Percentiles rank a stretch among this genome's conserved stretches.
These are phyloP conservation scores for Ceyx cyanopectus DNA, from an alignment of 2,113 vertebrate species.

Conservation along the genomic window DNA sequence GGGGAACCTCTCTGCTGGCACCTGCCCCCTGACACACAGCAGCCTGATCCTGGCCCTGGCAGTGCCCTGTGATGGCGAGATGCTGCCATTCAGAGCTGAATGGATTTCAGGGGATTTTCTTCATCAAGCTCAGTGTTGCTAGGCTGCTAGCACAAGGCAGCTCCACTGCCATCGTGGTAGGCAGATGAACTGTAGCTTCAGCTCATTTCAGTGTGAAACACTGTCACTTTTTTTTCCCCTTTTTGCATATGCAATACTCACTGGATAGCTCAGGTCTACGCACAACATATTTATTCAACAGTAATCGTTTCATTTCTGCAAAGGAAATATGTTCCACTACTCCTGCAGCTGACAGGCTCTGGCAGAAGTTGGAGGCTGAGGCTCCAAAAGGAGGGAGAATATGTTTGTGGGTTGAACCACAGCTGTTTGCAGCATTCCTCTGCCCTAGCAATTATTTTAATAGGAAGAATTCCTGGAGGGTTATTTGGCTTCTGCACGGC, in stretches of 20 bases:
- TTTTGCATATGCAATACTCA: not conserved
- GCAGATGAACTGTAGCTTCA: not conserved
- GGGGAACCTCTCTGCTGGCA: not conserved
- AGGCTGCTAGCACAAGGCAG: constrained; percentile 19
- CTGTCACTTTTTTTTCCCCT: not conserved
- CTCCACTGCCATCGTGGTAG: not conserved
- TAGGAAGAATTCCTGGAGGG: constrained; percentile 43
- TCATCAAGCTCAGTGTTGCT: not conserved
- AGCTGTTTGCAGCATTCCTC: constrained; percentile 51
- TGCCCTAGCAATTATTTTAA: constrained; percentile 59
- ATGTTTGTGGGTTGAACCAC: constrained; percentile 40
- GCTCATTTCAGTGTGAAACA: constrained; percentile 5
- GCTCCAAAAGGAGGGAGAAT: constrained; percentile 44
- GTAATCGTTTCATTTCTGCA: constrained; percentile 27
- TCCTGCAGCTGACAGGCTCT: constrained; percentile 51
- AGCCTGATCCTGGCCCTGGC: not conserved
- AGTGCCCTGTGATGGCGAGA: rapidly evolving
- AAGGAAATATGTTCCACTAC: constrained; percentile 15
- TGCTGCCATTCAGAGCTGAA: not conserved
- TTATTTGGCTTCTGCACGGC: not conserved
- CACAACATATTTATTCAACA: constrained; percentile 42
- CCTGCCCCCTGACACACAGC: rapidly evolving
- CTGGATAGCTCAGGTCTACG: constrained; percentile 19
- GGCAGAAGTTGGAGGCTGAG: constrained; percentile 20
- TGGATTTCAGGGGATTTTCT: not conserved